Evolutionary conservation across 2,113 vertebrate genomes (phyloP).

Genomic region (Larimichthys crocea): DNA sequence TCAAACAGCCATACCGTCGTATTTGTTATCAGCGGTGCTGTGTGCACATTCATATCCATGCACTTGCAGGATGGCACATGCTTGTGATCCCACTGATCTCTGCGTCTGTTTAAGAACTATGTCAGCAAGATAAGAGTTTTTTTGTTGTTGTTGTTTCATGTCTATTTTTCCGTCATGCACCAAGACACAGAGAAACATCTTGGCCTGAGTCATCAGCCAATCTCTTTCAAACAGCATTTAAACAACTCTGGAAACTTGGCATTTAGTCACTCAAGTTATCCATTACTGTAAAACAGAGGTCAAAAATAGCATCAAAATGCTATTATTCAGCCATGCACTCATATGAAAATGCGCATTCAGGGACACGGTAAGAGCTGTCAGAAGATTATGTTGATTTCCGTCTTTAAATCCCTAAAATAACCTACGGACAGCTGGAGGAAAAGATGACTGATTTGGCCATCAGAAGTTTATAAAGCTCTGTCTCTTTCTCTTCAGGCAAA

Average conservation of each 20-base stretch:
- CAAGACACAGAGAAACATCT: not conserved
- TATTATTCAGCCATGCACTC: not conserved
- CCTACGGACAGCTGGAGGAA: not conserved
- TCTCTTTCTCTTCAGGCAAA: not conserved
- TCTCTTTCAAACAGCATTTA: not conserved
- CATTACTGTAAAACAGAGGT: not conserved
- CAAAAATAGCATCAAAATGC: not conserved
- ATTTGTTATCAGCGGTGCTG: not conserved
- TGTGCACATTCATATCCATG: not conserved
- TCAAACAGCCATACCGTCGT: slow-evolving; percentile 20
- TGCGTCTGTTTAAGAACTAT: not conserved
- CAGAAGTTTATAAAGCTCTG: not conserved
- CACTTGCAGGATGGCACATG: not conserved
- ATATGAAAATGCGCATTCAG: not conserved
- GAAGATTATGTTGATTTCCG: not conserved
- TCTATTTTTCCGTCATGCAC: not conserved
- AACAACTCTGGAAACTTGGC: not conserved
- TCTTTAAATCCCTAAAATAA: not conserved
- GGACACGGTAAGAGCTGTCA: not conserved
- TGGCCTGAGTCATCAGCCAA: not conserved
- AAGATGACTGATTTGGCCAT: not conserved
- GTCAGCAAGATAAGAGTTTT: not conserved
- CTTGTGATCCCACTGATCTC: not conserved
- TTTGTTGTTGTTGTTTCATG: not conserved
- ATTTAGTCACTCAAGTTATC: not conserved